Percentiles rank a stretch among this genome's conserved stretches.
Evolutionary conservation across 2,888 invertebrate species (phyloP).

Genomic region (Neocrepidodera transversa): DNA sequence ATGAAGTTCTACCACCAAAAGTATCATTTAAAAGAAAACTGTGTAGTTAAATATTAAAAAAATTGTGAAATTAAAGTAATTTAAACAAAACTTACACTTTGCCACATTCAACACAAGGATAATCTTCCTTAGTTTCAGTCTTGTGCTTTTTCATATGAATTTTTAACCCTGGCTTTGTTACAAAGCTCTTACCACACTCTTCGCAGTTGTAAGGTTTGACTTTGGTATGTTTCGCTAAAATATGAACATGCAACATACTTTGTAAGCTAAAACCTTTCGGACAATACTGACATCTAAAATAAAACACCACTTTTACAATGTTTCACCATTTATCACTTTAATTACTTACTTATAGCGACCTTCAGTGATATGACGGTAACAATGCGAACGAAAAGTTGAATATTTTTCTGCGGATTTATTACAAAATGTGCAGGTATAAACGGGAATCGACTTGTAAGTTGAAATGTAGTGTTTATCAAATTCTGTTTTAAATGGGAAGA

Average conservation of each 20-base stretch:
- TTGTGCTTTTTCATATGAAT: constrained; percentile 63
- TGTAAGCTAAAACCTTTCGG: constrained; percentile 64
- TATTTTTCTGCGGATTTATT: constrained; percentile 65
- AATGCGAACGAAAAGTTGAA: constrained; percentile 64
- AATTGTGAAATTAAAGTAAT: too few species aligned
- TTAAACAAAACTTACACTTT: constrained; percentile 56
- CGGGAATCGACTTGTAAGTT: constrained; percentile 59
- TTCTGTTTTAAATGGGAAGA: constrained; percentile 62
- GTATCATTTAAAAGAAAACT: too few species aligned
- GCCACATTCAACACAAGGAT: constrained; percentile 59
- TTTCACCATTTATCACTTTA: background rate
- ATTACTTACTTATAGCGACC: constrained; percentile 64
- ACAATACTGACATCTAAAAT: constrained; percentile 64
- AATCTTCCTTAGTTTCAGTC: constrained; percentile 56
- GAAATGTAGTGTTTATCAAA: constrained; percentile 64
- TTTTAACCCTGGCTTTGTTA: constrained; percentile 60
- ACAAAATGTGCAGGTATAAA: constrained; percentile 67
- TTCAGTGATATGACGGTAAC: constrained; percentile 66
- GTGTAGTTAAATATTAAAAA: too few species aligned
- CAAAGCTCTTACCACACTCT: constrained; percentile 60
- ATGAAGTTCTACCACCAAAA: too few species aligned
- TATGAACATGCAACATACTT: constrained; percentile 64
- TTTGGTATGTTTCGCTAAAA: constrained; percentile 61
- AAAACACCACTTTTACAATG: constrained; percentile 1
- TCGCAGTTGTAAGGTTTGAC: constrained; percentile 60